Base-by-base conservation (phyloP, 2,797 vertebrate genomes). In the Aselliscus stoliczkanus region DNA sequence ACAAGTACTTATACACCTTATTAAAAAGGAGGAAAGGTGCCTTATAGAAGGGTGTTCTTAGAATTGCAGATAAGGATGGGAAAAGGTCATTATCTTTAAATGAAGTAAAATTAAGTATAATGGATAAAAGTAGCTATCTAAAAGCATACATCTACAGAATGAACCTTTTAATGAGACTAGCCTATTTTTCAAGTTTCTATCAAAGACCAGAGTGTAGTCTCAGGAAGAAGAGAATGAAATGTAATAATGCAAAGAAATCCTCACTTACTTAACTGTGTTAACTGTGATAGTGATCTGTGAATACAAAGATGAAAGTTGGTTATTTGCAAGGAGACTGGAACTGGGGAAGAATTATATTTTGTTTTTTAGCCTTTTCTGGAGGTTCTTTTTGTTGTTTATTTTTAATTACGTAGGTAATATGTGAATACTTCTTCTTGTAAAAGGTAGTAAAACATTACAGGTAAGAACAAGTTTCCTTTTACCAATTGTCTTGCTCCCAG, bases 101-200 rank as follows among this genome's bases (percentile, higher is more conserved):
- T 70, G 44, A 85, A 92, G 37, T 85, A 62, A 85, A 95, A 93
- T 88, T 37, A 84, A 94, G 95, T 44, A 64, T 67, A 79, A 65
- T 58, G 64, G 89, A 76, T 90, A 90, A 90, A 94, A 95, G 44
- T 73, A 94, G 64, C 56, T 87, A 82, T 76, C 56, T 67, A 39
- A 93, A 93, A 92, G 64, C 50, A 72, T 60, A 60, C 8, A 69
- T 64, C 20, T 39, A 42, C 29, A 86, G 60, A 95, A 70, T 70
- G 89, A 94, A 90, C 29, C 42, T 83, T 91, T 73, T 58, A 73
- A 80, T 84, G 58, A 93, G 52, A 69, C 15, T 42, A 80, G 56
- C 29, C 27, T 73, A 15, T 79, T 93, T 94, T 95, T 95, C 64
- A 92, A 90, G 64, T 87, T 94, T 87, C 92, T 76, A 75, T 87